Percentiles rank a stretch among this genome's conserved stretches.
phyloP scores from a whole-genome alignment of 2,113 vertebrate species.

The Spilogale gracilis region DNA sequence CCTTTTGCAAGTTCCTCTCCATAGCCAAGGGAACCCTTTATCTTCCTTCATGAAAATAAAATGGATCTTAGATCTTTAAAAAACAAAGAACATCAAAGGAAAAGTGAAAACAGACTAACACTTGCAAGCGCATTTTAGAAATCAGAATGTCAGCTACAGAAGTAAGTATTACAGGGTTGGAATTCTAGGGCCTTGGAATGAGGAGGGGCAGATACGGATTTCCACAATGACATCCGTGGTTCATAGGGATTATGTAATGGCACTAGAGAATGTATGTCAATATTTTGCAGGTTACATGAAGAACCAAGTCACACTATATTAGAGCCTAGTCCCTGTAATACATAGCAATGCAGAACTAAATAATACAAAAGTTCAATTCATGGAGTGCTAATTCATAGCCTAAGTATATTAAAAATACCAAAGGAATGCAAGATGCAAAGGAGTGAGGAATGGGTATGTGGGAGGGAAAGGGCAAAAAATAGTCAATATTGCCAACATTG shows the following conservation, averaged over 20 bases:
- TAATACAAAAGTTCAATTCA: background rate
- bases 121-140: background rate
- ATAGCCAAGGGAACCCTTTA: background rate
- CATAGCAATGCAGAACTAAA: background rate
- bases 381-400: background rate
- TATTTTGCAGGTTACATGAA: background rate
- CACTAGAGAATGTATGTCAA: background rate
- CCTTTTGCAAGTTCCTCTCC: background rate
- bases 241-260: background rate
- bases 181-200: background rate
- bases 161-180: background rate
- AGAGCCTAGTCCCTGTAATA: background rate
- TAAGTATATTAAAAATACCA: constrained; percentile 10
- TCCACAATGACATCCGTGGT: background rate
- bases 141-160: background rate
- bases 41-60: constrained; percentile 5
- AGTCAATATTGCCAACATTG: background rate
- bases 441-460: background rate
- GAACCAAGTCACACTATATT: background rate
- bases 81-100: background rate
- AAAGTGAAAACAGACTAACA: background rate
- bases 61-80: background rate
- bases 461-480: background rate
- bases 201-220: background rate
- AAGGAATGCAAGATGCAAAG: background rate